These are phyloP conservation scores for Drosophila mercatorum DNA, from an alignment of 2,888 invertebrate genomes.

Conservation along the genomic window DNA sequence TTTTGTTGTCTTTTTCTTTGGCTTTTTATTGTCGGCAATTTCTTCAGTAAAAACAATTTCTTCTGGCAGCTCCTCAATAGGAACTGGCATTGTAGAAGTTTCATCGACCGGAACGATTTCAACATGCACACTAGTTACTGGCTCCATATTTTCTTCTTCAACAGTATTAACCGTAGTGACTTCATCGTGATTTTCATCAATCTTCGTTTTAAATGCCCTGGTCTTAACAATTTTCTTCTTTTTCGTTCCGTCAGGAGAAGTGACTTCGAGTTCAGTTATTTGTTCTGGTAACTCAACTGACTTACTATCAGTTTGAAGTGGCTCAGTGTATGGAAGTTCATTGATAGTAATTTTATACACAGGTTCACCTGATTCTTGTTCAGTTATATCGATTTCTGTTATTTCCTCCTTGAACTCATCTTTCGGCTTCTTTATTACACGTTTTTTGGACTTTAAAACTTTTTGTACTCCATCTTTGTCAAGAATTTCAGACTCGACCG, in stretches of 20 bases:
- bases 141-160: conserved; percentile 79
- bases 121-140: conserved; percentile 79
- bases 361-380: conserved; percentile 84
- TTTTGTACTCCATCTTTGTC: conserved; percentile 75
- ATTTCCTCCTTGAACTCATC: conserved; percentile 84
- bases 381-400: conserved; percentile 85
- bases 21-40: conserved; percentile 80
- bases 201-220: conserved; percentile 82
- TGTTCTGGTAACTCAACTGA: conserved; percentile 83
- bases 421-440: conserved; percentile 84
- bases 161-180: conserved; percentile 84
- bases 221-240: conserved; percentile 81
- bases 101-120: conserved; percentile 79
- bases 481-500: conserved; percentile 70
- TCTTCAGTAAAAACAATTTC: conserved; percentile 81
- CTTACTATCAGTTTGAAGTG: conserved; percentile 34
- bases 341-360: conserved; percentile 71
- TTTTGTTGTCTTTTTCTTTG: conserved; percentile 82
- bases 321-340: conserved; percentile 65
- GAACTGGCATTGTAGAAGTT: conserved; percentile 61
- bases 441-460: conserved; percentile 83
- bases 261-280: conserved; percentile 75
- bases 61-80: conserved; percentile 82
- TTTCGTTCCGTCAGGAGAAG: conserved; percentile 80
- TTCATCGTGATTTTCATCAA: conserved; percentile 83